phyloP scores from a whole-genome alignment of 2,113 vertebrate species.

The Bungarus multicinctus region DNA sequence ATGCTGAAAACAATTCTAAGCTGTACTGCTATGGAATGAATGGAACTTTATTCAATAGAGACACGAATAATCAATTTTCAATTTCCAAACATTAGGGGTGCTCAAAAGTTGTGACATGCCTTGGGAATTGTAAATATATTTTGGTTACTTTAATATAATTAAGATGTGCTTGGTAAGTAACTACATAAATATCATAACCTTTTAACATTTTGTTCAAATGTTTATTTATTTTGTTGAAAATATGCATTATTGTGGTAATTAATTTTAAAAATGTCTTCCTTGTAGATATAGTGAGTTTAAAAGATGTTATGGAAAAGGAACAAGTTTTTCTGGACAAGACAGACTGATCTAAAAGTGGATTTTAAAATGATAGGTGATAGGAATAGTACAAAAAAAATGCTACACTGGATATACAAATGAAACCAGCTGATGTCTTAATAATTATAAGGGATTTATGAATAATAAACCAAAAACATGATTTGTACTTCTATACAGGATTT shows the following conservation, averaged over 20 bases:
- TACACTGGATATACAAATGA: neutral
- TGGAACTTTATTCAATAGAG: slow-evolving; percentile 46
- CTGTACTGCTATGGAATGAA: slow-evolving; percentile 57
- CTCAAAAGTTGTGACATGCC: no score
- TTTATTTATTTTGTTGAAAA: no score
- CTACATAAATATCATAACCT: no score
- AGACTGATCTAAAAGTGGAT: neutral
- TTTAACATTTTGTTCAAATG: no score
- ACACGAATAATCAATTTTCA: slow-evolving; percentile 8
- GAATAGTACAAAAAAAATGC: neutral
- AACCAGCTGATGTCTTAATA: neutral
- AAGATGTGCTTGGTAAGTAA: no score
- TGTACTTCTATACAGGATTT: neutral
- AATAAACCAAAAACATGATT: neutral
- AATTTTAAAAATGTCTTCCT: neutral
- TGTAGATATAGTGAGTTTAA: neutral
- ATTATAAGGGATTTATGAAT: neutral
- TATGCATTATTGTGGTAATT: slow-evolving; percentile 17
- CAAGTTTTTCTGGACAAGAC: neutral
- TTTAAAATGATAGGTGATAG: neutral
- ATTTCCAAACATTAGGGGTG: no score
- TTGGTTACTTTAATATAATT: no score
- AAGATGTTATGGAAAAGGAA: neutral
- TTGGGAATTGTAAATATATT: no score
- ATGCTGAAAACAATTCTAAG: slow-evolving; percentile 57